Conservation (phyloP, 1,140 invertebrate genomes). For the Nasonia vitripennis region DNA sequence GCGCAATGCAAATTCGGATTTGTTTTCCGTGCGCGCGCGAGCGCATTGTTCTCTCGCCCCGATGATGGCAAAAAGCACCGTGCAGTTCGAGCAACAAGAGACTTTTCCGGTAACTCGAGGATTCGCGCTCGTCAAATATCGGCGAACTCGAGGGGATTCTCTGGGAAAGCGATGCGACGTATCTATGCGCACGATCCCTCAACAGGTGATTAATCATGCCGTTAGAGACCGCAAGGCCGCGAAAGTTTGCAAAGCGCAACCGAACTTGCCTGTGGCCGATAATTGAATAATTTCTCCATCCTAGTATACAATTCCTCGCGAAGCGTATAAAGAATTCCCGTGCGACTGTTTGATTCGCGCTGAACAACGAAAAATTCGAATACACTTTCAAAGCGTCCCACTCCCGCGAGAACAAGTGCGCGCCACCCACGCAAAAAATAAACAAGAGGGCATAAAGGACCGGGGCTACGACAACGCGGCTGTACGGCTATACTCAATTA, state of each 20-base stretch:
- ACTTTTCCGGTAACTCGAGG: too few species aligned
- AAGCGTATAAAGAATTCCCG: neutral
- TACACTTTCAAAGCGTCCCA: neutral
- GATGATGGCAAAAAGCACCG: too few species aligned
- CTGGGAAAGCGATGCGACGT: neutral
- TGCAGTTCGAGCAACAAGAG: too few species aligned
- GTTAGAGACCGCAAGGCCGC: neutral
- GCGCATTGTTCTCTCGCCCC: too few species aligned
- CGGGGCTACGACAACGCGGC: neutral
- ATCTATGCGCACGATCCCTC: neutral
- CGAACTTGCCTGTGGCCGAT: neutral
- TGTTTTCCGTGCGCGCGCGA: too few species aligned
- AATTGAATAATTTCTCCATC: neutral
- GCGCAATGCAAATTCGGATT: too few species aligned
- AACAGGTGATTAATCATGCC: neutral
- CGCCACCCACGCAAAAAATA: neutral
- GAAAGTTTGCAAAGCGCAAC: neutral
- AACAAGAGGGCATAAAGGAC: neutral
- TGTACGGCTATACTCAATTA: conserved; percentile 16
- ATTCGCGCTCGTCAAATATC: too few species aligned
- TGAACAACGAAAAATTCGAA: neutral
- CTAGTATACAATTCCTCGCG: neutral
- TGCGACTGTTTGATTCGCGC: too few species aligned
- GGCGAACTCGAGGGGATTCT: too few species aligned
- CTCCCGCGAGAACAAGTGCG: neutral